Base-by-base conservation (phyloP, 2,113 vertebrate species). In the Merops nubicus region DNA sequence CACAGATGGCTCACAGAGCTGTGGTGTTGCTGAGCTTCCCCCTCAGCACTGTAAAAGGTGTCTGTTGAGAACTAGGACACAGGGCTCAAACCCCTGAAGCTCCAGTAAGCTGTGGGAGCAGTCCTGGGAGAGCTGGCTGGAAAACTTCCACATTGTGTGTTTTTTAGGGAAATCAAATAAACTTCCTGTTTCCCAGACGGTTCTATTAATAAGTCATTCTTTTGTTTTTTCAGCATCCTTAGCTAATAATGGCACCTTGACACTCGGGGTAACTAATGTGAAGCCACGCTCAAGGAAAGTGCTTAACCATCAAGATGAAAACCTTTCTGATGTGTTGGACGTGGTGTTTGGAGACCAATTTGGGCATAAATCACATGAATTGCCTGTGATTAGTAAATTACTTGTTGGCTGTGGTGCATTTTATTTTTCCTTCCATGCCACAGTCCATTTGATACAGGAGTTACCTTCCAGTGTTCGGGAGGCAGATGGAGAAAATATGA, bases 121-220 rank as follows among this genome's bases (percentile, higher is more conserved):
- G 28, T 26, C 40, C 54, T 89, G 0, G 1, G 42, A 51, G n/a
- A 63, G 63, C 74, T 80, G 67, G 31, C 54, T 51, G 10, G 33
- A 48, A 73, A 56, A 34, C 68, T 70, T 91, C 59, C 1, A 0
- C 34, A 1, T 77, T 9, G 2, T 45, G 62, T 67, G 25, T 4
- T 73, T 93, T 83, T 84, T 50, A 83, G 53, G 63, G 34, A 59
- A 88, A 70, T 16, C n/a, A 64, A 23, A 54, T 57, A 40, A 81
- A 57, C 80, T 95, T 97, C 95, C 96, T 95, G 92, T 88, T 96
- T 96, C 85, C 60, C 92, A 94, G 84, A 77, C 76, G 42, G 76
- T 75, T 92, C 95, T 96, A 84, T 90, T 94, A 91, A 93, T 93
- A 95, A 93, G 42, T 34, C 15, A 5, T 78, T 67, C 70, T 87